Percentiles rank a stretch among this genome's conserved stretches.
Conservation (phyloP, 2,888 invertebrate genomes). For the Drosophila fungiperda region DNA sequence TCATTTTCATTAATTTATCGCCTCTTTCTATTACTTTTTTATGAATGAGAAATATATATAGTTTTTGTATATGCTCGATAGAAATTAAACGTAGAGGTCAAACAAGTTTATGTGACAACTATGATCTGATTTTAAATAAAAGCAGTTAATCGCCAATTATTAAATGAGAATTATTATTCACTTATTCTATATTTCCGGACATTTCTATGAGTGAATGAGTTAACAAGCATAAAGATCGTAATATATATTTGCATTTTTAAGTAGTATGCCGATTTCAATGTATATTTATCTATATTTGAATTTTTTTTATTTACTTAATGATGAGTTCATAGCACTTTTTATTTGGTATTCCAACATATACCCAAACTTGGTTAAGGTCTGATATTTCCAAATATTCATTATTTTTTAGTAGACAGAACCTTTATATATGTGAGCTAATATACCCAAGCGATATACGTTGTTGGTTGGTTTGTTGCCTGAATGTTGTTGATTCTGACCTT, state of each 20-base stretch:
- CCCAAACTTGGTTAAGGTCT: too few relatives aligned
- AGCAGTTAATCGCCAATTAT: background rate
- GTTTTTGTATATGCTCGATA: conserved; percentile 7
- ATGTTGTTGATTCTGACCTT: too few relatives aligned
- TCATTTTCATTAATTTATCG: background rate
- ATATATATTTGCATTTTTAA: background rate
- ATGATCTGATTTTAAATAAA: background rate
- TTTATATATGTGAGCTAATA: too few relatives aligned
- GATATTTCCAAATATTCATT: too few relatives aligned
- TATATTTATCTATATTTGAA: background rate
- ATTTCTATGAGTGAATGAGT: background rate
- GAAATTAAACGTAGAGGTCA: background rate
- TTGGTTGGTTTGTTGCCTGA: too few relatives aligned
- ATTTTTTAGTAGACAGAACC: too few relatives aligned
- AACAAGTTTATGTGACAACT: background rate
- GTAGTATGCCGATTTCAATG: background rate
- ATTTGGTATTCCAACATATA: too few relatives aligned
- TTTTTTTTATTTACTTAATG: background rate
- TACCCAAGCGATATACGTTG: too few relatives aligned
- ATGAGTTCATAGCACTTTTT: too few relatives aligned
- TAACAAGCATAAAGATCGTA: background rate
- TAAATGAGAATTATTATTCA: background rate
- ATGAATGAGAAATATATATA: conserved; percentile 25
- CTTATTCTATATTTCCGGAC: background rate
- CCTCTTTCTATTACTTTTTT: conserved; percentile 27